Percentiles rank a stretch among this genome's conserved stretches.
These are phyloP conservation scores for Crenuchus spilurus DNA, from an alignment of 2,797 vertebrate genomes.

Conservation along the genomic window DNA sequence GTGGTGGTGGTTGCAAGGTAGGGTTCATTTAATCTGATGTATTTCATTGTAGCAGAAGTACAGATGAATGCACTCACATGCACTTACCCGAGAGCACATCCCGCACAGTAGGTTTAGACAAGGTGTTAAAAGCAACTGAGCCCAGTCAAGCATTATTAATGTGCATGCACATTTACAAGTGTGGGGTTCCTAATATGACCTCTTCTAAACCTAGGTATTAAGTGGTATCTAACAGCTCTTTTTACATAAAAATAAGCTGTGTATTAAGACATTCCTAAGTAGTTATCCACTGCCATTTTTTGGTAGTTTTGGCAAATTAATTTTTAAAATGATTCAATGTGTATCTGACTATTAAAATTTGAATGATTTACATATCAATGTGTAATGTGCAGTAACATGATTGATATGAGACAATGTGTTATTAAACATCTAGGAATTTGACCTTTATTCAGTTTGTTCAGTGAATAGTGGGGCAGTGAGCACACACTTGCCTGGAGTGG, in stretches of 20 bases:
- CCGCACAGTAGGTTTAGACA: neutral
- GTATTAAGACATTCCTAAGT: neutral
- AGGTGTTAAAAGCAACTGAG: neutral
- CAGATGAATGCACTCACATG: neutral
- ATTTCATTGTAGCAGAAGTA: neutral
- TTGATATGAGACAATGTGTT: too few relatives aligned
- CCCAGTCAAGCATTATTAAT: neutral
- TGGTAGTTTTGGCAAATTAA: neutral
- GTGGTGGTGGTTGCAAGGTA: neutral
- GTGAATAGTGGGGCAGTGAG: too few relatives aligned
- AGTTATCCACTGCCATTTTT: neutral
- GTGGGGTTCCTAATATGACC: neutral
- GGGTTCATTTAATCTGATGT: neutral
- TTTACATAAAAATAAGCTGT: neutral
- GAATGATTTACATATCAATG: too few relatives aligned
- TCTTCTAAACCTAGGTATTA: slow-evolving; percentile 1
- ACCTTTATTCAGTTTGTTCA: too few relatives aligned
- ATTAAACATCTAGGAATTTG: too few relatives aligned
- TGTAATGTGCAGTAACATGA: too few relatives aligned
- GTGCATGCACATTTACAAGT: slow-evolving; percentile 3
- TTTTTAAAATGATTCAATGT: too few relatives aligned
- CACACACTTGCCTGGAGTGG: too few relatives aligned
- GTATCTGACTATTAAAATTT: too few relatives aligned
- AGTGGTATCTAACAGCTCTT: neutral
- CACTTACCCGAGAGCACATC: neutral